Conservation (phyloP, 2,888 invertebrate species). For the Parthenolecanium corni region DNA sequence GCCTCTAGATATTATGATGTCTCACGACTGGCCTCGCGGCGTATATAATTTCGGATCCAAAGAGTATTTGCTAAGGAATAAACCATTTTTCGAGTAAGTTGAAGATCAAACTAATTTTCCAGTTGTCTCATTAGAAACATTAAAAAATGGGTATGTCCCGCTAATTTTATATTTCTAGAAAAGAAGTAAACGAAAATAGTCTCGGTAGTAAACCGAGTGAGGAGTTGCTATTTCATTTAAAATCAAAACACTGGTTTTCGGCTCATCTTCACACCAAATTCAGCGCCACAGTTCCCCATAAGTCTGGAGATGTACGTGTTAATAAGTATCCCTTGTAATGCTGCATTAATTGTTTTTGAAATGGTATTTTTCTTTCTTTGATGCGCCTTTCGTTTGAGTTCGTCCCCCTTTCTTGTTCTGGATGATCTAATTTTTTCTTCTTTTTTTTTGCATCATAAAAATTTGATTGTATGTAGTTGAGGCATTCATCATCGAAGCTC, state of each 20-base stretch:
- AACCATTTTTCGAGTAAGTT: conserved; percentile 66
- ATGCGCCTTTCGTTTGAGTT: not conserved
- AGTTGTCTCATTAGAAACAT: not conserved
- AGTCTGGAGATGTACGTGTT: conserved; percentile 38
- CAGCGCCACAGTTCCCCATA: conserved; percentile 72
- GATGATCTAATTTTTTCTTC: not conserved
- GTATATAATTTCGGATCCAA: conserved; percentile 76
- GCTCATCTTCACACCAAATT: conserved; percentile 97
- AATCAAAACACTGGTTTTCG: conserved; percentile 90
- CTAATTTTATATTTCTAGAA: conserved; percentile 40
- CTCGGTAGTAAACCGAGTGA: conserved; percentile 82
- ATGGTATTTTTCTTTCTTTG: not conserved
- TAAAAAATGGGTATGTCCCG: not conserved
- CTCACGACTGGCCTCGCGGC: conserved; percentile 95
- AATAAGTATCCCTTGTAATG: not conserved
- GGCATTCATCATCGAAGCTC: too few relatives aligned
- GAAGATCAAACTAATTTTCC: not conserved
- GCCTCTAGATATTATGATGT: conserved; percentile 74
- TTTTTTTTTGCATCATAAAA: too few relatives aligned
- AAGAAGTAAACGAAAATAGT: conserved; percentile 65
- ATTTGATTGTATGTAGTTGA: too few relatives aligned
- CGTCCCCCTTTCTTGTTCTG: too few relatives aligned
- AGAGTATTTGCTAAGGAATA: conserved; percentile 55
- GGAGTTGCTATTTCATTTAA: conserved; percentile 64
- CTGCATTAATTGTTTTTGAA: not conserved